A percentile compares a stretch with the other conserved stretches of the same genome.
These are phyloP conservation scores for Cladopsammia gracilis DNA, from an alignment of 64 coral and sea anemone genomes.

Conservation along the genomic window DNA sequence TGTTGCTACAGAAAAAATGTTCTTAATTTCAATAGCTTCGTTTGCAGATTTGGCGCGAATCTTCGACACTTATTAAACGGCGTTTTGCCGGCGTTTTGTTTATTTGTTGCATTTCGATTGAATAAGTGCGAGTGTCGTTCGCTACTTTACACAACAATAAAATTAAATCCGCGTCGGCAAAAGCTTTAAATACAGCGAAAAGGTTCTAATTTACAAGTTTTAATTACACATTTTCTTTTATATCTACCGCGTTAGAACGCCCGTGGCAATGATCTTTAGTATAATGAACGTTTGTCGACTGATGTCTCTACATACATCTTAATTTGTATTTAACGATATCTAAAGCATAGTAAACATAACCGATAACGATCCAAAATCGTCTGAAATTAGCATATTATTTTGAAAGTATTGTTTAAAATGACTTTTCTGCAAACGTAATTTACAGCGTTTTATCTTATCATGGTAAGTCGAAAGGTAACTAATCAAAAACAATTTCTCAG, in stretches of 20 bases:
- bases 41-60: neutral
- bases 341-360: slow-evolving; percentile 13
- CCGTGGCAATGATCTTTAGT: slow-evolving; percentile 5
- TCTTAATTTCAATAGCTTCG: neutral
- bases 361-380: neutral
- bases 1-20: neutral
- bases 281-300: slow-evolving; percentile 10
- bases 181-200: neutral
- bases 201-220: slow-evolving; percentile 16
- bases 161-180: neutral
- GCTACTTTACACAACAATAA: neutral
- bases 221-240: slow-evolving; percentile 26
- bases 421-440: neutral
- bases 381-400: slow-evolving; percentile 15
- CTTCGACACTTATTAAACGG: neutral
- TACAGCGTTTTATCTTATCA: slow-evolving; percentile 10
- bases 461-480: neutral
- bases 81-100: neutral
- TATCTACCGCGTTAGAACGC: slow-evolving; percentile 20
- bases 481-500: neutral
- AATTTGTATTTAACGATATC: slow-evolving; percentile 19
- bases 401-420: slow-evolving; percentile 4
- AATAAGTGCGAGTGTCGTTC: neutral
- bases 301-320: neutral
- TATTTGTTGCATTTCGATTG: too few species aligned